Percentiles rank a stretch among this genome's conserved stretches.
Evolutionary conservation across 2,113 vertebrate species (phyloP).

Genomic region (Oreochromis spilurus): DNA sequence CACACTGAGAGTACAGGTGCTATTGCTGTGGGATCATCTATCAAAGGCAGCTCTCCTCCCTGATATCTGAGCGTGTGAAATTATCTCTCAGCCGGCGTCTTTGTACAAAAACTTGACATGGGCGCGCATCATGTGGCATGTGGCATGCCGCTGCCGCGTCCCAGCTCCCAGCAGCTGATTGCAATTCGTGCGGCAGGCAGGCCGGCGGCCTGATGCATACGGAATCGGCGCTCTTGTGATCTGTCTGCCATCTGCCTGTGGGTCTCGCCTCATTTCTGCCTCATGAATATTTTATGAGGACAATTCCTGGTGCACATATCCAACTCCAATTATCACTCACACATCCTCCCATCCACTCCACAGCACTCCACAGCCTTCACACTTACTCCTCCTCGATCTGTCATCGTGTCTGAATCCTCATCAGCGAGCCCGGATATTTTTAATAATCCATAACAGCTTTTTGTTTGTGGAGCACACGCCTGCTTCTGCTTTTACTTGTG

Average conservation of each 20-base stretch:
- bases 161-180: not conserved
- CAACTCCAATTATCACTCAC: constrained; percentile 53
- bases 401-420: not conserved
- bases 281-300: constrained; percentile 62
- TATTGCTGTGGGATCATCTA: not conserved
- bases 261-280: constrained; percentile 18
- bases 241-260: not conserved
- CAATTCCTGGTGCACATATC: constrained; percentile 34
- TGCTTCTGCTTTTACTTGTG: not conserved
- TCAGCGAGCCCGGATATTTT: not conserved
- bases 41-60: not conserved
- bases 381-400: not conserved
- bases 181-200: not conserved
- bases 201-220: constrained; percentile 18
- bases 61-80: not conserved
- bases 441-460: not conserved
- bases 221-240: constrained; percentile 13
- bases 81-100: not conserved
- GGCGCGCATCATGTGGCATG: not conserved
- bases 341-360: not conserved
- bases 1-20: not conserved
- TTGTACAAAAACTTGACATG: not conserved
- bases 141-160: not conserved
- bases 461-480: not conserved
- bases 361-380: not conserved